Base-by-base conservation (phyloP, 2,797 vertebrate species). In the Pseudochaenichthys georgianus region DNA sequence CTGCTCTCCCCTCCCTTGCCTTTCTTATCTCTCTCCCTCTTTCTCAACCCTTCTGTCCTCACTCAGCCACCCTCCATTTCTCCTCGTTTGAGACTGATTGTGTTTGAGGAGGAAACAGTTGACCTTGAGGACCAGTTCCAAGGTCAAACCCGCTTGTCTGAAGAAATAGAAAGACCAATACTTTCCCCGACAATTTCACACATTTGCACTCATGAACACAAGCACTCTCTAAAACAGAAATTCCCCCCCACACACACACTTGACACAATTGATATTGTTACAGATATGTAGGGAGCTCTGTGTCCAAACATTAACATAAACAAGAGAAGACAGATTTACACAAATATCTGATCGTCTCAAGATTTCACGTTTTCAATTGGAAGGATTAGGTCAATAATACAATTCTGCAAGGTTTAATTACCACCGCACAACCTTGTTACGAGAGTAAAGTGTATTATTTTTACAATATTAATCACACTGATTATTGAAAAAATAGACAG, bases 41-140 rank as follows among this genome's bases (percentile, higher is more conserved):
- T 51, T 64, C 59, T 38, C 34, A 41, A 23, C 19, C 34, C 2
- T 43, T 46, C 64, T 5, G 1, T 77, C 59, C 62, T 38, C 72
- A 58, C 47, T 53, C 55, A 72, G 52, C 34, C 21, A 43, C 63
- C 28, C 58, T 62, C 64, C 60, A 52, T 43, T 51, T 50, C 66
- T 74, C 63, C 3, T 13, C 42, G 58, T 77, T 66, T 71, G 43
- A 67, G 54, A 70, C 13, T 51, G 75, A 76, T 79, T 82, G 74
- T 60, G 31, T 85, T 84, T 77, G 46, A 77, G 63, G 73, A 74
- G 61, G 73, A 71, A 64, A 75, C 47, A 3, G 46, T 16, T n/a
- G 42, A 81, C 89, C 85, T 89, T 89, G 74, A 85, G 51, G 50
- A 78, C 48, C 70, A 59, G 21, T 76, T 62, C n/a, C 86, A 92